Conservation (phyloP, 2,113 vertebrate genomes). For the Atherinomorus stipes region DNA sequence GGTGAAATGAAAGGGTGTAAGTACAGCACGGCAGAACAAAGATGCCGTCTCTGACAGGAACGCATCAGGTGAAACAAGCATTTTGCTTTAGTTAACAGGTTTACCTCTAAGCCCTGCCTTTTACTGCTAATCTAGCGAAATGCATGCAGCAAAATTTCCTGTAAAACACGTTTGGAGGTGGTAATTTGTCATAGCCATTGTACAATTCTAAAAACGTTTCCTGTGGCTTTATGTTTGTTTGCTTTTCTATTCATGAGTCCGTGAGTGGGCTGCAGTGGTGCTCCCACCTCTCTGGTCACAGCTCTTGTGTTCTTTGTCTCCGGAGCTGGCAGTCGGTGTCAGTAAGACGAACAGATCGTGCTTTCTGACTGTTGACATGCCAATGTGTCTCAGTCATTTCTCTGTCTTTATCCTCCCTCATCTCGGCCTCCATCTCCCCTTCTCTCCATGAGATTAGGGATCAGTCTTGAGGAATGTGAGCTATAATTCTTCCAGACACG, state of each 20-base stretch:
- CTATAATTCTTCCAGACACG: constrained; percentile 72
- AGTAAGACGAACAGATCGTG: constrained; percentile 17
- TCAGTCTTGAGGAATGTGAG: constrained; percentile 67
- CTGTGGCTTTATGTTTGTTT: constrained; percentile 32
- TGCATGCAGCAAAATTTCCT: constrained; percentile 38
- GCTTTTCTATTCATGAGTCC: background rate
- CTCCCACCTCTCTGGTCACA: constrained; percentile 15
- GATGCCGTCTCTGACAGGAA: constrained; percentile 3
- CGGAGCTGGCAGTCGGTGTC: constrained; percentile 38
- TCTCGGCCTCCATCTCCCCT: constrained; percentile 3
- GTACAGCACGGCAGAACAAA: constrained; percentile 1
- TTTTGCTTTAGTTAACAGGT: constrained; percentile 57
- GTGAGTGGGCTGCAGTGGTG: constrained; percentile 36
- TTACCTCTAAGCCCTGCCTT: constrained; percentile 53
- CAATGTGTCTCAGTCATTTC: constrained; percentile 34
- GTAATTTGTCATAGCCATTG: constrained; percentile 52
- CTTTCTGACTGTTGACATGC: constrained; percentile 39
- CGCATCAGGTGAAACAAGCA: constrained; percentile 33
- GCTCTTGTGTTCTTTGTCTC: constrained; percentile 39
- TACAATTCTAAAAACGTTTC: constrained; percentile 40
- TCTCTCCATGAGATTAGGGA: constrained; percentile 57
- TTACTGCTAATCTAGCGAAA: constrained; percentile 58
- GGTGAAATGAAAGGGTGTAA: too few relatives aligned
- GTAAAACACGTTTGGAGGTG: constrained; percentile 56
- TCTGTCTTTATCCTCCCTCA: constrained; percentile 19